phyloP scores from a whole-genome alignment of 2,888 invertebrate genomes.

The Crossocerus cetratus region DNA sequence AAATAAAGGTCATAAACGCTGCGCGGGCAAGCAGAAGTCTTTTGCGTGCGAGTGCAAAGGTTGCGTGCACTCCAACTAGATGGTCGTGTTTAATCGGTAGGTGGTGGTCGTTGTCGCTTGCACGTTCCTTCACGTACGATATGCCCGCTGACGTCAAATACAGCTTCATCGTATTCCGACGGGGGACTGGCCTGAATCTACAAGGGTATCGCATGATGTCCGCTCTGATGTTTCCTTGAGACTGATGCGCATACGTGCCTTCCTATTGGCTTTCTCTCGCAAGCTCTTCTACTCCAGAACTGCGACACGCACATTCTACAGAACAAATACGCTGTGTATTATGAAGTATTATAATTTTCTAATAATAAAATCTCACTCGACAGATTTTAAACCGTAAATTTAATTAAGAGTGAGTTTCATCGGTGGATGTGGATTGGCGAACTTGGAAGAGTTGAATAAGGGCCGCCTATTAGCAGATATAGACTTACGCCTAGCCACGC shows the following conservation, averaged over 20 bases:
- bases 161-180: constrained; percentile 36
- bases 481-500: constrained; percentile 18
- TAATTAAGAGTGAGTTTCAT: too few species aligned
- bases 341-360: too few species aligned
- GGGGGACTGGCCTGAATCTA: constrained; percentile 35
- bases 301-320: too few species aligned
- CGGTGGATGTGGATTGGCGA: too few species aligned
- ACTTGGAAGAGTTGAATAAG: not conserved
- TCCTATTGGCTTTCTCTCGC: constrained; percentile 1
- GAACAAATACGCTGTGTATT: too few species aligned
- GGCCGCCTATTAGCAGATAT: constrained; percentile 2
- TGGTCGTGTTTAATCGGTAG: constrained; percentile 1
- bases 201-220: constrained; percentile 22
- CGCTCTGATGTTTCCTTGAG: constrained; percentile 21
- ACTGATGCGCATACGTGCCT: constrained; percentile 7
- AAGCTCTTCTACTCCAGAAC: too few species aligned
- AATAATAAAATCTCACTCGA: too few species aligned
- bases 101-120: constrained; percentile 23
- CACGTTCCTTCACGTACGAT: constrained; percentile 39
- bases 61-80: too few species aligned
- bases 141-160: constrained; percentile 32
- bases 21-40: too few species aligned
- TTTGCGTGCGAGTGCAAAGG: too few species aligned
- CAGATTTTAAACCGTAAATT: too few species aligned
- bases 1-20: too few species aligned